These are phyloP conservation scores for Drosophila lini DNA, from an alignment of 1,140 invertebrate genomes.

Conservation along the genomic window DNA sequence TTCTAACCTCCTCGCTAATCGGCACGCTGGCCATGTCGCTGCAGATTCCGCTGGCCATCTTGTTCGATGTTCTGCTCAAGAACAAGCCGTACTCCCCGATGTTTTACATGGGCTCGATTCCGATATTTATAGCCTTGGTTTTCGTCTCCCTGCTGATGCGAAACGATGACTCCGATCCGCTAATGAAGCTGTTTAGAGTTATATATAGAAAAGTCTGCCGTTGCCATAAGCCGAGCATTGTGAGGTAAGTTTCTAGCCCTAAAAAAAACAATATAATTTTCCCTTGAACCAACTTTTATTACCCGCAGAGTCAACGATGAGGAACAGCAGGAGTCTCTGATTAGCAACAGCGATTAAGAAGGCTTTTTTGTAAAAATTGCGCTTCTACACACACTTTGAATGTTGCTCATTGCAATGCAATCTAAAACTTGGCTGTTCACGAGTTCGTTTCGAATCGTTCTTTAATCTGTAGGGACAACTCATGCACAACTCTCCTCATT, in stretches of 20 bases:
- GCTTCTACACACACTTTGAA: slow-evolving; percentile 57
- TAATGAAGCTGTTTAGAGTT: slow-evolving; percentile 88
- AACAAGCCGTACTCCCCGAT: slow-evolving; percentile 89
- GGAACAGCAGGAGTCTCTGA: slow-evolving; percentile 91
- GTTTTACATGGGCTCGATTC: slow-evolving; percentile 92
- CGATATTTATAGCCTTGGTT: slow-evolving; percentile 92
- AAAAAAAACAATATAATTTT: background rate
- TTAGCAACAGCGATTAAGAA: slow-evolving; percentile 85
- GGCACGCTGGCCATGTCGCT: slow-evolving; percentile 93
- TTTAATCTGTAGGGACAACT: slow-evolving; percentile 68
- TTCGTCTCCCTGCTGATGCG: slow-evolving; percentile 90
- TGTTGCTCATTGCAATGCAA: slow-evolving; percentile 77
- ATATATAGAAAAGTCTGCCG: slow-evolving; percentile 86
- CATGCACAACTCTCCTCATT: slow-evolving; percentile 48
- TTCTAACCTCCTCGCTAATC: slow-evolving; percentile 94
- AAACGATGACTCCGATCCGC: slow-evolving; percentile 94
- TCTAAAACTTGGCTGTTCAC: slow-evolving; percentile 81
- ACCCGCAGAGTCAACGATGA: slow-evolving; percentile 88
- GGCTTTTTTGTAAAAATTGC: slow-evolving; percentile 64
- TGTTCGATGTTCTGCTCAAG: slow-evolving; percentile 92
- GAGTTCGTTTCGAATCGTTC: slow-evolving; percentile 82
- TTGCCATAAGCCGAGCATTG: slow-evolving; percentile 85
- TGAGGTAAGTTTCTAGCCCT: slow-evolving; percentile 82
- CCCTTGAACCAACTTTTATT: background rate
- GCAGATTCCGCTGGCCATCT: slow-evolving; percentile 93